Conservation (phyloP, 2,888 invertebrate genomes). For the Noctua janthina region DNA sequence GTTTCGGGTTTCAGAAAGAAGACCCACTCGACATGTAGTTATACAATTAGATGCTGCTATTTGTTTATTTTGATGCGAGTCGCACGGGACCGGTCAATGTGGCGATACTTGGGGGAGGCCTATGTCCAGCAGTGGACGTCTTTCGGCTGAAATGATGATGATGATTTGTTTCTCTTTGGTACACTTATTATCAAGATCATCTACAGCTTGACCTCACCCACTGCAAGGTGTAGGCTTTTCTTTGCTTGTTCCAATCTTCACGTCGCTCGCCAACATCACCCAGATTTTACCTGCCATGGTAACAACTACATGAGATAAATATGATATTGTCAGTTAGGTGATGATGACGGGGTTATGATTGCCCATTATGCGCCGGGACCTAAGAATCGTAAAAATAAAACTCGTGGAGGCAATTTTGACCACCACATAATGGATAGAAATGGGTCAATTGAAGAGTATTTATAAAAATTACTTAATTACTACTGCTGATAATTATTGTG, state of each 20-base stretch:
- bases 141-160: too few species aligned
- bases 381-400: background rate
- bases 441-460: background rate
- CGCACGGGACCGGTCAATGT: too few species aligned
- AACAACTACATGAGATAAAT: background rate
- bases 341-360: background rate
- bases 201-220: background rate
- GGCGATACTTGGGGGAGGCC: too few species aligned
- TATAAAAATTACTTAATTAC: conserved; percentile 19
- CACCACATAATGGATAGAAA: background rate
- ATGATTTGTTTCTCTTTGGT: background rate
- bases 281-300: background rate
- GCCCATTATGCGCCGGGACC: background rate
- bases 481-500: conserved; percentile 19
- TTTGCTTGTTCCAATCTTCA: background rate
- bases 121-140: too few species aligned
- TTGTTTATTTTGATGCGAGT: background rate
- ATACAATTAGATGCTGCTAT: background rate
- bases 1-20: background rate
- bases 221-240: background rate
- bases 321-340: background rate
- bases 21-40: too few species aligned
- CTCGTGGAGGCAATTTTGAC: background rate
- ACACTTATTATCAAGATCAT: background rate
- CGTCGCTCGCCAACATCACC: background rate